phyloP scores from a whole-genome alignment of 2,888 invertebrate genomes.

The Hipparchia semele region DNA sequence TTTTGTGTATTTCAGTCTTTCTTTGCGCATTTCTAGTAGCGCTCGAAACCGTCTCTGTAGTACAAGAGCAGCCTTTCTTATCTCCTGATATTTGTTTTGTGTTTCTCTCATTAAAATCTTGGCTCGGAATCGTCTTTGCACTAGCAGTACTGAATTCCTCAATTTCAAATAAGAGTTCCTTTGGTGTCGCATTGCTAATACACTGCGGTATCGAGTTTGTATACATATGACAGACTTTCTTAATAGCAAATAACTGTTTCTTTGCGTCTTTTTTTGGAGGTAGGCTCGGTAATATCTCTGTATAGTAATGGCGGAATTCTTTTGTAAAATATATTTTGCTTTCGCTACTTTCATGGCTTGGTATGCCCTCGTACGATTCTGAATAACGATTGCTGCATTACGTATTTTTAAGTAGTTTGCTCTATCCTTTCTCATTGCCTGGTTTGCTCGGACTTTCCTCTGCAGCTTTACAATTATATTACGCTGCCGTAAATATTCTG shows the following conservation, averaged over 20 bases:
- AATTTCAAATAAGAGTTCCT: slow-evolving; percentile 48
- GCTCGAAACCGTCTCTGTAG: slow-evolving; percentile 75
- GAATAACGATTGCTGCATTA: slow-evolving; percentile 70
- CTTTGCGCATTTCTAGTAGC: slow-evolving; percentile 56
- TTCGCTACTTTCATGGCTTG: slow-evolving; percentile 54
- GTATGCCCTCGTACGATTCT: slow-evolving; percentile 72
- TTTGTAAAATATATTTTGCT: slow-evolving; percentile 50
- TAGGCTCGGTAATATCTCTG: slow-evolving; percentile 54
- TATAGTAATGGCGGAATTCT: slow-evolving; percentile 53
- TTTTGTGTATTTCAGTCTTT: slow-evolving; percentile 53
- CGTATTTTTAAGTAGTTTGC: slow-evolving; percentile 61
- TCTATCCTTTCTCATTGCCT: slow-evolving; percentile 61
- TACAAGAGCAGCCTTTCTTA: slow-evolving; percentile 42
- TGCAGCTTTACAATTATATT: slow-evolving; percentile 73
- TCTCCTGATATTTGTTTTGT: slow-evolving; percentile 43
- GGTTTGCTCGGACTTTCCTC: slow-evolving; percentile 71
- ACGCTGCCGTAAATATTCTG: slow-evolving; percentile 56
- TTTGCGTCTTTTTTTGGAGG: slow-evolving; percentile 44
- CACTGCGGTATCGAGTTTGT: slow-evolving; percentile 68
- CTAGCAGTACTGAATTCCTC: slow-evolving; percentile 53
- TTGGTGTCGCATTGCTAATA: slow-evolving; percentile 60
- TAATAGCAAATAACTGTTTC: slow-evolving; percentile 43
- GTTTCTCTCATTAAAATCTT: slow-evolving; percentile 48
- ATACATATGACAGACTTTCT: slow-evolving; percentile 53
- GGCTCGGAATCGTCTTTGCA: slow-evolving; percentile 59